Evolutionary conservation across 2,113 vertebrate genomes (phyloP).

Genomic region (Nycticorax nycticorax): DNA sequence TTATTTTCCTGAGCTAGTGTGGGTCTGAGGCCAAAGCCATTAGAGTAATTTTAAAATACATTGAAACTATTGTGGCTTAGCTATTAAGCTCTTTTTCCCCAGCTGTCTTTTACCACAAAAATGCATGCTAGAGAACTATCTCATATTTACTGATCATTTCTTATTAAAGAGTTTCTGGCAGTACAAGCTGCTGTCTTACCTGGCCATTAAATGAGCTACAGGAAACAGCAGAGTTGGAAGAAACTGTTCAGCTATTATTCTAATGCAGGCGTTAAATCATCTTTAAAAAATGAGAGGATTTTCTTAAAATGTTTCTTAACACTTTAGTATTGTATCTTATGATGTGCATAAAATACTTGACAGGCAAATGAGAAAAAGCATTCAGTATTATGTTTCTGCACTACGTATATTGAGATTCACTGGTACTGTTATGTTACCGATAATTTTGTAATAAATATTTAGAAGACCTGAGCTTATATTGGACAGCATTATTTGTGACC

Average conservation of each 20-base stretch:
- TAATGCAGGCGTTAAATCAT: not conserved
- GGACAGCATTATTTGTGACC: not conserved
- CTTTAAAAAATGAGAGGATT: not conserved
- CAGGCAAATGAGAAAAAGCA: not conserved
- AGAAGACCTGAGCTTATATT: not conserved
- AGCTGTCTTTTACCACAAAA: not conserved
- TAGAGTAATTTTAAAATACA: not conserved
- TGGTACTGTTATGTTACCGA: accelerated
- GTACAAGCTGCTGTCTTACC: not conserved
- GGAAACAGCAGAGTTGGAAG: not conserved
- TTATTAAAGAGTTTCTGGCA: conserved; percentile 16
- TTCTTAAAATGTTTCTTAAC: not conserved
- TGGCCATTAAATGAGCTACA: not conserved
- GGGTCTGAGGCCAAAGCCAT: not conserved
- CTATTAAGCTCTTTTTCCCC: not conserved
- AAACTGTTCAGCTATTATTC: not conserved
- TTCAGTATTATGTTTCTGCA: not conserved
- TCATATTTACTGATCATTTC: not conserved
- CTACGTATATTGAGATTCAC: accelerated
- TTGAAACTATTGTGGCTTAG: not conserved
- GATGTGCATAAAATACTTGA: not conserved
- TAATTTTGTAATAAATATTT: not conserved
- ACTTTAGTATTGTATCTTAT: not conserved
- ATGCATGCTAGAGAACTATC: not conserved
- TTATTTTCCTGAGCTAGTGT: not conserved